Evolutionary conservation across 2,113 vertebrate species (phyloP).

Genomic region (Gallinago media): DNA sequence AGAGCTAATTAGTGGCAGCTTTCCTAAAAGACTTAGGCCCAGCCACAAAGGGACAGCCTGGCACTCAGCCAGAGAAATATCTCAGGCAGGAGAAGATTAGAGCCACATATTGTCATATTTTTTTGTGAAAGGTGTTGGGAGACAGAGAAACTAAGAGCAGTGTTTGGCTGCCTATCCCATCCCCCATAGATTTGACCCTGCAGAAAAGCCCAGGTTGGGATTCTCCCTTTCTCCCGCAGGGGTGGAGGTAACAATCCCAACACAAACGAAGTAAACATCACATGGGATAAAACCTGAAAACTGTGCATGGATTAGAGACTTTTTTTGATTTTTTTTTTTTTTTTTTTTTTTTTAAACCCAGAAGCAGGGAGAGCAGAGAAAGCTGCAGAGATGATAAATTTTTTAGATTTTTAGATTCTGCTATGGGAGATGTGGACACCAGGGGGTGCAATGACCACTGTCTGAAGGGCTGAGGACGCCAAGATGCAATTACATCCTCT

Average conservation of each 20-base stretch:
- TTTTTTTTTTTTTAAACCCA: too few relatives aligned
- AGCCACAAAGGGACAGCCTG: background rate
- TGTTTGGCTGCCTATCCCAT: background rate
- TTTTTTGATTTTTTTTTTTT: background rate
- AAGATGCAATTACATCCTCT: background rate
- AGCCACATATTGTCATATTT: background rate
- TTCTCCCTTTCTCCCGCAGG: background rate
- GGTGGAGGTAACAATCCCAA: background rate
- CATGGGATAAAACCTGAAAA: background rate
- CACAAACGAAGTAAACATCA: background rate
- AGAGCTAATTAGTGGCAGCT: background rate
- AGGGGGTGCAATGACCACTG: conserved; percentile 20
- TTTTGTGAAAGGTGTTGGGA: background rate
- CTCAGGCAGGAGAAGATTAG: background rate
- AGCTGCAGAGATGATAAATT: rapidly evolving
- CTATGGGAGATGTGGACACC: background rate
- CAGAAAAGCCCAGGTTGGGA: background rate
- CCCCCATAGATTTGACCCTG: background rate
- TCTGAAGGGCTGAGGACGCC: background rate
- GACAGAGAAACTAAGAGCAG: background rate
- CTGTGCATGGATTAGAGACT: background rate
- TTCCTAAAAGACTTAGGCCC: background rate
- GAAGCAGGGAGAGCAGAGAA: background rate
- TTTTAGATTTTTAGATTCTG: background rate
- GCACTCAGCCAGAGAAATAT: background rate